Evolutionary conservation across 2,888 invertebrate species (phyloP), one percentile per base, ranked within the genome.

Genomic region (Chydorus sphaericus): DNA sequence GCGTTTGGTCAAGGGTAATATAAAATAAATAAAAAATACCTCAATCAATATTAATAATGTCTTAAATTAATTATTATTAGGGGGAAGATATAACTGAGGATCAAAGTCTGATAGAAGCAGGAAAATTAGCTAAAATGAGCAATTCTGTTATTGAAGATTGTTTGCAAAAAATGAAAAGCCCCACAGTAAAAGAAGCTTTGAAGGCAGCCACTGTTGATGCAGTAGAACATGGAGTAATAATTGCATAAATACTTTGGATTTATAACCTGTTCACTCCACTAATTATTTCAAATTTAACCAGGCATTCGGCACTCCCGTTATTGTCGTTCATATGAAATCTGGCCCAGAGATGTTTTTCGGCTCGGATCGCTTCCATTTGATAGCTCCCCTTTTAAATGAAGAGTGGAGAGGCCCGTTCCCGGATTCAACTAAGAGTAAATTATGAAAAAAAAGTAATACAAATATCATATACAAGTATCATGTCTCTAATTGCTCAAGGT

Each of bases 261-360:
- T n/a, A n/a, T n/a, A n/a, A n/a, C n/a, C n/a, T n/a, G n/a, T n/a
- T n/a, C n/a, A n/a, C n/a, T n/a, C n/a, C n/a, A n/a, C n/a, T n/a
- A n/a, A n/a, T n/a, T n/a, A n/a, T n/a, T n/a, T n/a, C n/a, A n/a
- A n/a, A n/a, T n/a, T n/a, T 65, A n/a, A n/a, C 16, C 60, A 70
- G 70, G 69, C 69, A 1, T 71, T 70, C 64, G 71, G 71, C 11
- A 64, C 68, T 10, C 71, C 71, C 5, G 66, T 65, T 14, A 68
- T 70, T 29, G 63, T 71, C 8, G 66, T 66, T 11, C 66, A 69
- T 48, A 61, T 65, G 28, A 60, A 63, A 20, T 63, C 62, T 4
- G 62, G 65, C 38, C 64, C 67, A 37, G 57, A 65, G 55, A 62
- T 68, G 60, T 59, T 71, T 48, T 71, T 71, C 62, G 71, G 71